Conservation (phyloP, 2,113 vertebrate species). For the Paramisgurnus dabryanus region DNA sequence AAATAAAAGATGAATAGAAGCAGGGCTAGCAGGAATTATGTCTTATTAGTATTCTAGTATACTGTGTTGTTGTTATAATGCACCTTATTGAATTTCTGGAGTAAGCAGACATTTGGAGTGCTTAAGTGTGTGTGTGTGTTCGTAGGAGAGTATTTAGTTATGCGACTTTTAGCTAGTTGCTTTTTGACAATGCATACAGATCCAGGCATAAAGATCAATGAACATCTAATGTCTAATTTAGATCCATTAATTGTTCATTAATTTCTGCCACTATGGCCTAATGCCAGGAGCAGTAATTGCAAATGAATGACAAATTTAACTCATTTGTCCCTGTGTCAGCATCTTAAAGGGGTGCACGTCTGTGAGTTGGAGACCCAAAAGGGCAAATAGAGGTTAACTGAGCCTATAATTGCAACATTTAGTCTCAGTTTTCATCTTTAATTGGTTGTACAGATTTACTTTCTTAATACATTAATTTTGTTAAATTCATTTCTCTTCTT, state of each 20-base stretch:
- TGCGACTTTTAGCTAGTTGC: constrained; percentile 11
- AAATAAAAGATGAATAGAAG: too few species aligned
- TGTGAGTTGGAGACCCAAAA: not conserved
- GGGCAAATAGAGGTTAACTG: not conserved
- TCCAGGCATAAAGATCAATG: constrained; percentile 1
- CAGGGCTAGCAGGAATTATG: too few species aligned
- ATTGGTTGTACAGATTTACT: not conserved
- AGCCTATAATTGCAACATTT: not conserved
- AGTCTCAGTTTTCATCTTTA: not conserved
- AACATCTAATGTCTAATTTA: constrained; percentile 5
- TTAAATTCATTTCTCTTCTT: not conserved
- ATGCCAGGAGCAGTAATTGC: constrained; percentile 24
- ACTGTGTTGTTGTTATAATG: too few species aligned
- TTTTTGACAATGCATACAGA: not conserved
- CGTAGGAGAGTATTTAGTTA: not conserved
- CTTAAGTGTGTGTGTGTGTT: not conserved
- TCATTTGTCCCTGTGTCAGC: constrained; percentile 38
- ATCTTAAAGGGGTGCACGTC: constrained; percentile 7
- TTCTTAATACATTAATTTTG: not conserved
- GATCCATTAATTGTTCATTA: constrained; percentile 30
- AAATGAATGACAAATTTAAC: constrained; percentile 38
- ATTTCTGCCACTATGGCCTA: constrained; percentile 16
- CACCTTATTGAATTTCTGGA: constrained; percentile 15
- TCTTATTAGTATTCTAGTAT: too few species aligned
- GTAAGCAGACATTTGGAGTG: not conserved